Percentiles rank a stretch among this genome's conserved stretches.
phyloP scores from a whole-genome alignment of 2,888 invertebrate genomes.

The Bembecia ichneumoniformis region DNA sequence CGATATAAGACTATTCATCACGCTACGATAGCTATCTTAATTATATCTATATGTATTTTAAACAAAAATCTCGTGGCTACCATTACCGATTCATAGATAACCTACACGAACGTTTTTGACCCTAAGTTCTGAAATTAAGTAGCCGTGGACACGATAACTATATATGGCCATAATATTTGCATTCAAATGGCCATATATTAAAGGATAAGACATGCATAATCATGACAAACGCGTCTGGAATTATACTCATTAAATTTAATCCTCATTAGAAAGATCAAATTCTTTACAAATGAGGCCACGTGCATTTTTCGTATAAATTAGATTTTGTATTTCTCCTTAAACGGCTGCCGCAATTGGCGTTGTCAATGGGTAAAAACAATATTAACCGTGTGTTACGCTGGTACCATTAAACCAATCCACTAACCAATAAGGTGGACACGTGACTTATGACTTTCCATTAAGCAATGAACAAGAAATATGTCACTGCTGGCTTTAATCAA shows the following conservation, averaged over 20 bases:
- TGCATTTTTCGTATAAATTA: neutral
- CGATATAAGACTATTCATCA: constrained; percentile 48
- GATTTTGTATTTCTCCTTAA: neutral
- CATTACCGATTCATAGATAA: constrained; percentile 4
- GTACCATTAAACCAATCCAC: constrained; percentile 59
- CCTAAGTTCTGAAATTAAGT: constrained; percentile 17
- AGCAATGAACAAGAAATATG: constrained; percentile 66
- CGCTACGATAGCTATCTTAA: constrained; percentile 34
- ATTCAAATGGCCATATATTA: constrained; percentile 35
- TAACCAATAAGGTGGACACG: constrained; percentile 67
- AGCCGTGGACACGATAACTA: constrained; percentile 22
- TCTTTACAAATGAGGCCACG: neutral
- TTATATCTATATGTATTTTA: constrained; percentile 19
- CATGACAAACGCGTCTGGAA: constrained; percentile 20
- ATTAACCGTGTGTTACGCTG: constrained; percentile 41
- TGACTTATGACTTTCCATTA: constrained; percentile 70
- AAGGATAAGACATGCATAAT: constrained; percentile 28
- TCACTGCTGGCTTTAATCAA: constrained; percentile 65
- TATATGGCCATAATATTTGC: constrained; percentile 33
- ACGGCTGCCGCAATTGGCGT: neutral
- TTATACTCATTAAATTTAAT: neutral
- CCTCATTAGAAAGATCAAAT: neutral
- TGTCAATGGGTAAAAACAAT: constrained; percentile 27
- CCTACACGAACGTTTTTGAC: constrained; percentile 3
- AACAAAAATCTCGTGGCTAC: constrained; percentile 12